Base-by-base conservation (phyloP, 1,140 invertebrate species). In the Dreissena polymorpha region DNA sequence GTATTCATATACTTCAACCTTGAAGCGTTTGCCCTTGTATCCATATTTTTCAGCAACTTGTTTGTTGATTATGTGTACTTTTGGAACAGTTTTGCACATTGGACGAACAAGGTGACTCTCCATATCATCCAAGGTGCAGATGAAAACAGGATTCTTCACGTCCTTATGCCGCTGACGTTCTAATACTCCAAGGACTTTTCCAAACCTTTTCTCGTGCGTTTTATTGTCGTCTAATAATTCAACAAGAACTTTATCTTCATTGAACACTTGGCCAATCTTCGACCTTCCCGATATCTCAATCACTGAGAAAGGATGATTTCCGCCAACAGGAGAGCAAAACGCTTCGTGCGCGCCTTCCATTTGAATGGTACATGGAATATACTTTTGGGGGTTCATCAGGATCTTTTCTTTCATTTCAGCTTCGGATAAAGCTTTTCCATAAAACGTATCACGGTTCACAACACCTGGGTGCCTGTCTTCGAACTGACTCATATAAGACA, bases 171-270 rank as follows among this genome's bases (percentile, higher is more conserved):
- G 75, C 67, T 87, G 65, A 70, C 86, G 85, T n/a, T 84, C 85
- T 21, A 86, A 71, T 39, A 89, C 69, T 49, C 88, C 89, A 49
- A 88, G 73, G 16, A 91, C 89, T 57, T 87, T 78, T 1, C 91
- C 91, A 85, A 65, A 81, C 27, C 77, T 67, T 67, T 84, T 84
- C 21, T 74, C 65, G 25, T 78, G 83, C 25, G 63, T 14, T 23
- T 67, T 25, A 25, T 82, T 57, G 14, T 84, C 63, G 10, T 80
- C 27, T 1, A 90, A 64, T 12, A 91, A 29, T 82, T 91, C 87
- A 13, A 91, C 90, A 57, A 86, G 76, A 18, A 91, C 90, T n/a
- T 89, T 87, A 82, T 91, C 90, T n/a, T 86, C 88, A 67, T 84
- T 86, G 69, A 89, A 90, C 50, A 86, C 81, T 74, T 85, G 88